Percentiles rank a stretch among this genome's conserved stretches.
phyloP scores from a whole-genome alignment of 2,113 vertebrate species.

The Actenoides hombroni region DNA sequence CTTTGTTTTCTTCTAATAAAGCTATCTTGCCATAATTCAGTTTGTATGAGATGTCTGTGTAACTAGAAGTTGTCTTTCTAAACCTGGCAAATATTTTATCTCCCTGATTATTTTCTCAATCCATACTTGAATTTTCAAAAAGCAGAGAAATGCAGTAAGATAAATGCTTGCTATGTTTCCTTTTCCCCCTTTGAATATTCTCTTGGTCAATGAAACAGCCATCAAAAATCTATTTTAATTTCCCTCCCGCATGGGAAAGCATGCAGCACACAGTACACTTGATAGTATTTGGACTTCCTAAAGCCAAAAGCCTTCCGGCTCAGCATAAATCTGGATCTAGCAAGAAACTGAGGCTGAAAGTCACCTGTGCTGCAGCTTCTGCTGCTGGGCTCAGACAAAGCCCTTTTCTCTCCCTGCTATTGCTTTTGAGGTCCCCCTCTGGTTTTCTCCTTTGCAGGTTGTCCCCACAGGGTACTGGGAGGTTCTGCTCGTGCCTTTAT shows the following conservation, averaged over 20 bases:
- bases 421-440: neutral
- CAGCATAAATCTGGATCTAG: neutral
- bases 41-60: neutral
- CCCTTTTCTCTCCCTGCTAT: neutral
- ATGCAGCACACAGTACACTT: fast-evolving
- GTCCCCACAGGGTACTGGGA: neutral
- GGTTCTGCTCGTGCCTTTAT: neutral
- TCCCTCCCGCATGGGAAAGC: neutral
- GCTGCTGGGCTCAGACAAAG: neutral
- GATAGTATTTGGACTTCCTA: neutral
- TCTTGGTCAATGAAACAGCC: neutral
- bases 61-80: neutral
- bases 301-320: neutral
- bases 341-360: neutral
- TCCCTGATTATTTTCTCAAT: neutral
- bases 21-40: neutral
- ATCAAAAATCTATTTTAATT: neutral
- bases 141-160: neutral
- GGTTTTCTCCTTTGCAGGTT: neutral
- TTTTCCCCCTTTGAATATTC: neutral
- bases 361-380: neutral
- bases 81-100: neutral
- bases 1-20: neutral
- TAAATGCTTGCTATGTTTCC: neutral
- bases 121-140: neutral